Percentiles rank a stretch among this genome's conserved stretches.
phyloP scores from a whole-genome alignment of 2,113 vertebrate species.

The Miniopterus natalensis region DNA sequence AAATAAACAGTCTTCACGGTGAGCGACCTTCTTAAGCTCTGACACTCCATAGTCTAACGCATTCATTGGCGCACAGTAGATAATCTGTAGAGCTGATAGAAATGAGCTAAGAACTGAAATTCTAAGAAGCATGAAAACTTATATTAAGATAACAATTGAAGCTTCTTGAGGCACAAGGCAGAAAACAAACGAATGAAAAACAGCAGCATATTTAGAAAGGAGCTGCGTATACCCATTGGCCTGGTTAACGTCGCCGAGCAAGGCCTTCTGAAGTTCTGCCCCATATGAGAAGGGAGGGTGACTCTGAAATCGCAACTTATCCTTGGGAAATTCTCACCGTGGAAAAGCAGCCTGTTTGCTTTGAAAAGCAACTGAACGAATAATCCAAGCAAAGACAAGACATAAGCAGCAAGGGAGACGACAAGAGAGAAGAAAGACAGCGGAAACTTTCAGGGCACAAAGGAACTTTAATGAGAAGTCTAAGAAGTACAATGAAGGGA shows the following conservation, averaged over 20 bases:
- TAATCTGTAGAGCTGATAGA: not conserved
- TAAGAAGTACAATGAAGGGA: not conserved
- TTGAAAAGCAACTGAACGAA: not conserved
- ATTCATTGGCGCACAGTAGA: not conserved
- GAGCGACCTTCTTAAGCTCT: not conserved
- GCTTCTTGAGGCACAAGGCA: not conserved
- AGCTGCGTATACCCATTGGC: not conserved
- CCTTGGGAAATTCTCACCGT: not conserved
- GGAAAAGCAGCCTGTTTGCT: not conserved
- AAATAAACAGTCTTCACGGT: not conserved
- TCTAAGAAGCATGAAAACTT: not conserved
- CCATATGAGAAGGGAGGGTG: not conserved
- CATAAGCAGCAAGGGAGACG: not conserved
- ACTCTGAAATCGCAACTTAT: not conserved
- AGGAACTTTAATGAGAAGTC: constrained; percentile 61
- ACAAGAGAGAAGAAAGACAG: not conserved
- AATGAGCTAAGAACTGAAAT: not conserved
- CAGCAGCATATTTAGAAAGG: not conserved
- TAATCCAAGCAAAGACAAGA: not conserved
- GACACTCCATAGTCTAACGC: not conserved
- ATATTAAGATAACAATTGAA: not conserved
- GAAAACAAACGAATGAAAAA: not conserved
- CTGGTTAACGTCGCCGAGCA: not conserved
- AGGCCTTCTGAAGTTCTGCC: not conserved
- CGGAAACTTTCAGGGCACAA: not conserved